phyloP scores from a whole-genome alignment of 2,113 vertebrate genomes.

The Agapornis roseicollis region DNA sequence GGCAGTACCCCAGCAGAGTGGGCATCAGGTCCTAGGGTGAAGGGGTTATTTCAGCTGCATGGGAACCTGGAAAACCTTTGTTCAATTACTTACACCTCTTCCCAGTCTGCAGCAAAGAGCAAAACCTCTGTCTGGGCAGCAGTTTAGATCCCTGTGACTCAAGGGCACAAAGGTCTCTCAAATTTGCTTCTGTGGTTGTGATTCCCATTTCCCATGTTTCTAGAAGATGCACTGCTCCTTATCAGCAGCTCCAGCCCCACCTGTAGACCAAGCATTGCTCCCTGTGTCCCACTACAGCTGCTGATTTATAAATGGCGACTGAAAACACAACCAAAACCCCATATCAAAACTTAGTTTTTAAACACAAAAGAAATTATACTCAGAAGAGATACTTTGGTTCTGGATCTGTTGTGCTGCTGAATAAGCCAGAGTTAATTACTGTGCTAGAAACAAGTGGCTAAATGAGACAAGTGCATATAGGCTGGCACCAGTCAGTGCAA shows the following conservation, averaged over 20 bases:
- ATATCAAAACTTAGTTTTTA: rapidly evolving
- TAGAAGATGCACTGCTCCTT: rapidly evolving
- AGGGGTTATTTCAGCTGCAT: not conserved
- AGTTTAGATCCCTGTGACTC: rapidly evolving
- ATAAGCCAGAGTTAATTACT: rapidly evolving
- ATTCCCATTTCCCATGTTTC: not conserved
- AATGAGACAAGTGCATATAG: rapidly evolving
- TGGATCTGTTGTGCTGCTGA: not conserved
- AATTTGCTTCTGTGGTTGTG: rapidly evolving
- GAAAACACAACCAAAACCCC: not conserved
- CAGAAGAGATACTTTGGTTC: too few species aligned
- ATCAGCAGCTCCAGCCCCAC: rapidly evolving
- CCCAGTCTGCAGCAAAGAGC: not conserved
- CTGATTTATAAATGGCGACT: not conserved
- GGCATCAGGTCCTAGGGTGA: rapidly evolving
- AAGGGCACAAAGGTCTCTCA: rapidly evolving
- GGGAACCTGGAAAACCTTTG: not conserved
- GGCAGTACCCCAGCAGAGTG: not conserved
- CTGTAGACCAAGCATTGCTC: rapidly evolving
- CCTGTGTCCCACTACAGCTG: not conserved
- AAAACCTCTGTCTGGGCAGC: not conserved
- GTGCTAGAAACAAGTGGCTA: not conserved
- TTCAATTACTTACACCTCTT: rapidly evolving
- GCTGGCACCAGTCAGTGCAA: not conserved
- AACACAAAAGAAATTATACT: rapidly evolving